Evolutionary conservation across 2,113 vertebrate genomes (phyloP), one percentile per base, ranked within the genome.

Genomic region (Bubo scandiacus): DNA sequence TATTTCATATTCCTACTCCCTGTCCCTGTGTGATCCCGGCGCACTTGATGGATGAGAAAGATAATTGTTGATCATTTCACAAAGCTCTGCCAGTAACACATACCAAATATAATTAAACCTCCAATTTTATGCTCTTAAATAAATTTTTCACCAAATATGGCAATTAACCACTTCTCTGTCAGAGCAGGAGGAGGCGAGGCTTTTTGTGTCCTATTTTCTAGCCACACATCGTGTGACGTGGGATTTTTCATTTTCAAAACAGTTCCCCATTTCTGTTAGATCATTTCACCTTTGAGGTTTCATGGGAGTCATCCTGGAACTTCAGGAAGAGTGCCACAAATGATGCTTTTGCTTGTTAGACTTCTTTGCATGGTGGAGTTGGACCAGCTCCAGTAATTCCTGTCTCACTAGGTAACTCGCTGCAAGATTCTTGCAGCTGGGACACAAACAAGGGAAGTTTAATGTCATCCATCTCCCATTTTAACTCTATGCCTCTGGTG

Each of bases 11-110:
- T 94, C 77, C 83, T 96, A 54, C 70, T 95, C 90, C 34, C 36
- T 86, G 88, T 95, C 94, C 95, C 97, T 88, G 81, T 73, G 88
- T 93, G 95, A 95, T 96, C 92, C 82, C 88, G 81, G 74, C 90
- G 66, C 92, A 84, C 72, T 95, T 96, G 95, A 97, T 90, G 67
- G 94, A 96, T 96, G 96, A 94, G 91, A 90, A 96, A 93, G 88
- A 96, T 95, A 96, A 97, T 91, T 96, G 97, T 95, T 96, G 94
- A 97, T 97, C 92, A 96, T 95, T 97, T 97, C 83, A 92, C 90
- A 88, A 94, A 88, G 67, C 79, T 91, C 84, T 94, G 94, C 90
- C 94, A 95, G 90, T 74, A 92, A 79, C 52, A 92, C 78, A 86
- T 81, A 96, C 78, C 68, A 96, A 96, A 96, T 94, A 78, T 80